These are phyloP conservation scores for Eueides isabella DNA, from an alignment of 1,140 invertebrate species.

Conservation along the genomic window DNA sequence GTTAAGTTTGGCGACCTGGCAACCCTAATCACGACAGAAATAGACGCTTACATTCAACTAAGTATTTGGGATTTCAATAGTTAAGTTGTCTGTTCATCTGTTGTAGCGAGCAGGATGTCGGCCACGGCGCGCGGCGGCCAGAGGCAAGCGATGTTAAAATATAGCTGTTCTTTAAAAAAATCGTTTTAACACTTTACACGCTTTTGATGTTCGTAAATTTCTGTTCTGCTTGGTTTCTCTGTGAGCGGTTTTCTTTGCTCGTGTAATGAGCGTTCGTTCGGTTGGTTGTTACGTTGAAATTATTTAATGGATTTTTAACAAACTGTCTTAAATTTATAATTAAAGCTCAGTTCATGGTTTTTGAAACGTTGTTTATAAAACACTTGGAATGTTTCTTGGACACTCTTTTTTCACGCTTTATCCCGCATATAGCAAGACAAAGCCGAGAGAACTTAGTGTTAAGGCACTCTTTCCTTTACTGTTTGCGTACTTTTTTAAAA, in stretches of 20 bases:
- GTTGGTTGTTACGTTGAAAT: neutral
- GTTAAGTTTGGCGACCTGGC: no score
- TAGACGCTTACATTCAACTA: conserved; percentile 52
- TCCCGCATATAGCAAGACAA: no score
- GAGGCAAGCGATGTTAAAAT: conserved; percentile 17
- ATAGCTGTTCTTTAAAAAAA: conserved; percentile 34
- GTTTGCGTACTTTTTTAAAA: no score
- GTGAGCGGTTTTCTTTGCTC: conserved; percentile 1
- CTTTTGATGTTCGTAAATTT: conserved; percentile 18
- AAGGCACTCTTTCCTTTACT: no score
- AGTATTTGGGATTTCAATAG: conserved; percentile 50
- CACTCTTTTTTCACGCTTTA: no score
- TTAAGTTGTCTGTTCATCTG: conserved; percentile 21
- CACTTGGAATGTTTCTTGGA: neutral
- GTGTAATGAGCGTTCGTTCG: neutral
- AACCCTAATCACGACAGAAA: conserved; percentile 53
- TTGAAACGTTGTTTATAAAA: neutral
- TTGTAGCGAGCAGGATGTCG: conserved; percentile 52
- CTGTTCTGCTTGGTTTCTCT: conserved; percentile 36
- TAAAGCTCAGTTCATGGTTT: neutral
- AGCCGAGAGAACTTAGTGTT: no score
- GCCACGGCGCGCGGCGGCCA: conserved; percentile 18
- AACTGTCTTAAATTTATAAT: neutral
- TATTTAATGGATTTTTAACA: neutral
- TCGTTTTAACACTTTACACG: conserved; percentile 18